Base-by-base conservation (phyloP, 2,797 vertebrate species). In the Chaetodon trifasciatus region DNA sequence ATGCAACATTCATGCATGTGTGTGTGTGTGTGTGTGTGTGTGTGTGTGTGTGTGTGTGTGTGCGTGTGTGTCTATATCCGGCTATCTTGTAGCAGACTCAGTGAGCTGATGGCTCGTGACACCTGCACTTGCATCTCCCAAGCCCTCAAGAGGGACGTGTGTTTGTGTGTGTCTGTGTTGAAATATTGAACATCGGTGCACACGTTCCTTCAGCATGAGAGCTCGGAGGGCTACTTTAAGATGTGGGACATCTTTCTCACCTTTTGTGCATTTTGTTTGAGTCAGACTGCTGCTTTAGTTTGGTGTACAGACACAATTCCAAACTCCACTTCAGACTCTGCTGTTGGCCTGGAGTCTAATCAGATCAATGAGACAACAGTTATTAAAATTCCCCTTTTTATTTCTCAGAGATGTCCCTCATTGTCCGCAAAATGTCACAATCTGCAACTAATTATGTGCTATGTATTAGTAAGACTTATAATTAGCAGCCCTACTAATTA, bases 81-180 rank as follows among this genome's bases (percentile, higher is more conserved):
- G 80, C 74, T 58, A 52, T 84, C 69, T 88, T 66, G 56, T 58
- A 39, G 37, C 21, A 1, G 39, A 47, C 78, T 80, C 74, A 0
- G 70, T 89, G 86, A 91, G 73, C 78, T 92, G 87, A 92, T 89
- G 79, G 76, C 84, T 90, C 70, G 60, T 8, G 86, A 91, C 90
- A 90, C 86, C 84, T 83, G 87, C 81, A 84, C 84, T 88, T 62
- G 50, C 85, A 76, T 92, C 91, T 92, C 90, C 90, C 82, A 85
- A 78, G 77, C 57, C 84, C 85, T 70, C 52, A 5, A 81, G 79
- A 89, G 81, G 58, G 66, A 67, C 57, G 60, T 74, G 78, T 60
- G 78, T 75, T 56, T 61, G 71, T 28, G 42, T 66, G 65, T 52
- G 73, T 46, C 52, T 67, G 47, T 81, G 35, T 47, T 89, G 42